These are phyloP conservation scores for Hemicordylus capensis DNA, from an alignment of 2,113 vertebrate species.

Conservation along the genomic window DNA sequence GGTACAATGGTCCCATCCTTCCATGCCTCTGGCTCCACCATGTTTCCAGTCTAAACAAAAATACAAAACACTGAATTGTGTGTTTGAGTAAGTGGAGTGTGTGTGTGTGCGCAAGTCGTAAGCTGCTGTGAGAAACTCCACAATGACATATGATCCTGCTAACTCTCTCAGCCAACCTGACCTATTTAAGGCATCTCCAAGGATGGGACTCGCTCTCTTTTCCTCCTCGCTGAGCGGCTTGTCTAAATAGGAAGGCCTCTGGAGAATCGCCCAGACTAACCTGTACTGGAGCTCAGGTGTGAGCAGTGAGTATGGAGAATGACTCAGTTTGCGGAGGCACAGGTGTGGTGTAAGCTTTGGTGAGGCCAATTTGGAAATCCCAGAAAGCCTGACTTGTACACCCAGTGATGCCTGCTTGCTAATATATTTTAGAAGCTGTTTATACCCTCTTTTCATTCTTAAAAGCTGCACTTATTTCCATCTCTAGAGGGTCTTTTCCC, in stretches of 20 bases:
- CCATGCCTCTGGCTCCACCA: background rate
- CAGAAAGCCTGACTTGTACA: background rate
- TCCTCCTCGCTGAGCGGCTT: background rate
- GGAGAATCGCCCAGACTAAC: background rate
- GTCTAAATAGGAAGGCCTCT: background rate
- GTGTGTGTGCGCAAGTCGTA: background rate
- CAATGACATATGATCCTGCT: background rate
- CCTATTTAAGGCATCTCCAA: background rate
- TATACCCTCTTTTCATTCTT: background rate
- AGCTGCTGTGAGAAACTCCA: accelerated
- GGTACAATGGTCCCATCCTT: too few species aligned
- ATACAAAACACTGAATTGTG: background rate
- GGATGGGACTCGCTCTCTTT: background rate
- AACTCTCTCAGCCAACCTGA: background rate
- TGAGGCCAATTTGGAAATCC: background rate
- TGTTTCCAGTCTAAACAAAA: background rate
- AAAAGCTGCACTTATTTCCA: background rate
- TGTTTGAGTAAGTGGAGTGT: accelerated
- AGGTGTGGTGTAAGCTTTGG: background rate
- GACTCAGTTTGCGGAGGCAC: background rate
- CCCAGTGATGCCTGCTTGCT: background rate
- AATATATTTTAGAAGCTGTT: background rate
- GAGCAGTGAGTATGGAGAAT: background rate
- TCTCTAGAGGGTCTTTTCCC: background rate
- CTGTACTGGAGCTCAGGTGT: accelerated